Evolutionary conservation across 2,113 vertebrate genomes (phyloP), one percentile per base, ranked within the genome.

Genomic region (Mormyrus lacerda): DNA sequence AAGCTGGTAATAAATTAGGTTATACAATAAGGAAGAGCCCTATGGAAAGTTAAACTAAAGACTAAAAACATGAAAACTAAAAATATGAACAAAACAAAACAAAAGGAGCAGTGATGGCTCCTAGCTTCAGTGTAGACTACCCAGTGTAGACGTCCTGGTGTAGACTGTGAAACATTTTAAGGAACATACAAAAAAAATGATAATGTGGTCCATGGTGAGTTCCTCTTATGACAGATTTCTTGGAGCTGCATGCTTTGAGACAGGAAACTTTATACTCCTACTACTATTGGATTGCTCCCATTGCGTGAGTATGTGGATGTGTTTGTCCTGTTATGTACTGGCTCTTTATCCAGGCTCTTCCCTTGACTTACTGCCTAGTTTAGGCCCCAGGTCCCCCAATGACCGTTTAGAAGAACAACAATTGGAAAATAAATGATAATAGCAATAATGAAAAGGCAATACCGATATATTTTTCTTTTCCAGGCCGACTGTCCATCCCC

Each of bases 401-500:
- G n/a, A 10, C 24, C 61, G 2, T 65, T 27, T 65, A 27, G 61
- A 65, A n/a, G n/a, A 69, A 19, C 35, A 79, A 7, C 13, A 79
- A 7, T 39, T 39, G 31, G 73, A 79, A 42, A 15, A 79, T 7
- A 13, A 4, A 79, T 79, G 15, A 39, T 79, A 42, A 79, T 79
- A 79, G 19, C 13, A 79, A 17, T 42, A 42, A 79, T 79, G 35
- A 79, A 42, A 42, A 79, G 7, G 39, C 35, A 79, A 35, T 79
- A 79, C 31, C 35, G 2, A 79, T 42, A 35, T 5, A 35, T 55
- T 53, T 89, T 4, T 69, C 42, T 89, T 87, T 0, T 84, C 91
- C 10, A 89, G 92, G 13, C 85, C 91, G n/a, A 89, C 93, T 84
- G 53, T 35, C 48, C 53, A 88, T 0, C 87, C 93, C 1, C 50